Conservation (phyloP, 2,113 vertebrate species). For the Thermophis baileyi region DNA sequence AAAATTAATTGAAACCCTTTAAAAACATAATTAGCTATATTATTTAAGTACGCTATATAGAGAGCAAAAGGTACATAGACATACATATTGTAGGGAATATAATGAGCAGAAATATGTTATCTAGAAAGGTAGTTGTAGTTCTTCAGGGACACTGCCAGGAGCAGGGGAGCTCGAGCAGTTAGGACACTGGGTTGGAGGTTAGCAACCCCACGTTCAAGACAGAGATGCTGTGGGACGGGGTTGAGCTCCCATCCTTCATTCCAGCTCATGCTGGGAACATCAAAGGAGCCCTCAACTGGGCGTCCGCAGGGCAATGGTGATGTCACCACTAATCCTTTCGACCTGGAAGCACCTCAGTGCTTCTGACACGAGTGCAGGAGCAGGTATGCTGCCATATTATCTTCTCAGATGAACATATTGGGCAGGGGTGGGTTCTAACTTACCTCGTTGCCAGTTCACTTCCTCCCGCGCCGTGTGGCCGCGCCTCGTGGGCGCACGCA, state of each 20-base stretch:
- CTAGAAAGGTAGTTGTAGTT: background rate
- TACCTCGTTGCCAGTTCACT: too few species aligned
- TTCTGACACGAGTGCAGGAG: background rate
- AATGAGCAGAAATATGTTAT: background rate
- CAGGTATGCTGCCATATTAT: background rate
- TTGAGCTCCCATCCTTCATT: background rate
- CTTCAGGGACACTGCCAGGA: background rate
- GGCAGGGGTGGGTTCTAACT: too few species aligned
- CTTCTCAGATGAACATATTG: background rate
- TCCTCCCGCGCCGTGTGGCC: too few species aligned
- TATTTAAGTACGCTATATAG: background rate
- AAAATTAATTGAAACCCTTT: constrained; percentile 38
- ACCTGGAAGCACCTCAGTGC: background rate
- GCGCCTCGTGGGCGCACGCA: too few species aligned
- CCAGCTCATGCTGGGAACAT: background rate
- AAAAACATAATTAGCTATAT: background rate
- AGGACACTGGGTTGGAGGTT: background rate
- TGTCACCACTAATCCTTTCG: background rate
- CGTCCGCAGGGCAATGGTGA: background rate
- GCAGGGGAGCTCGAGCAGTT: background rate
- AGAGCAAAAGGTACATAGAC: background rate
- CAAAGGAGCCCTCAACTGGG: background rate
- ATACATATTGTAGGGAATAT: background rate
- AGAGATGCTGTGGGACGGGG: background rate
- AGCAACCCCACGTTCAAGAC: background rate